These are phyloP conservation scores for Pegoplata infirma DNA, from an alignment of 2,888 invertebrate genomes.

Conservation along the genomic window DNA sequence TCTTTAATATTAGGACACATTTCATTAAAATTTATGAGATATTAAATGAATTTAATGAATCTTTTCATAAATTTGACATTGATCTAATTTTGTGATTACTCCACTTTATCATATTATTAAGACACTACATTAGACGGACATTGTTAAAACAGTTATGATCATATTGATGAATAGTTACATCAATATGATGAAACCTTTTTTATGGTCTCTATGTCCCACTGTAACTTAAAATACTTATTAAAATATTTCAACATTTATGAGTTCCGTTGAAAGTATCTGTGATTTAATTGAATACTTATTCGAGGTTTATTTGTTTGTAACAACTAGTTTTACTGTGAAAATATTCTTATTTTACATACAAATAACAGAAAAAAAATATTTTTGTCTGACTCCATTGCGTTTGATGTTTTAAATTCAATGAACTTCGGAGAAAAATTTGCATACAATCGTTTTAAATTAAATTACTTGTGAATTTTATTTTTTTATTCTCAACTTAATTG, in stretches of 20 bases:
- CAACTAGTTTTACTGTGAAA: background rate
- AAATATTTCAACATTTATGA: background rate
- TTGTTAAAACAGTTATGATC: too few relatives aligned
- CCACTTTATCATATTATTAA: too few relatives aligned
- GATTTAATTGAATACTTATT: background rate
- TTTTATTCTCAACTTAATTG: background rate
- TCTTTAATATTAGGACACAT: too few relatives aligned
- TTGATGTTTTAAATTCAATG: conserved; percentile 43
- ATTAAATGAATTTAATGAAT: too few relatives aligned
- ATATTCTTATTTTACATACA: background rate
- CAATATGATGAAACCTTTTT: too few relatives aligned
- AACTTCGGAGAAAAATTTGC: conserved; percentile 48
- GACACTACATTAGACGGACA: too few relatives aligned
- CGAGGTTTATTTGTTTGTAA: background rate
- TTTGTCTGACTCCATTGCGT: conserved; percentile 31
- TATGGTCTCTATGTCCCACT: too few relatives aligned
- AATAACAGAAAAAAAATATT: background rate
- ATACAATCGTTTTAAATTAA: conserved; percentile 46
- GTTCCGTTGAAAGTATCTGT: background rate
- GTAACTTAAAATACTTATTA: background rate
- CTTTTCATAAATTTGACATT: too few relatives aligned
- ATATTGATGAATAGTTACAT: too few relatives aligned
- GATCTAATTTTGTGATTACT: too few relatives aligned
- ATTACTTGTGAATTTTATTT: conserved; percentile 34
- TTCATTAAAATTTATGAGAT: too few relatives aligned